Conservation (phyloP, 1,140 invertebrate genomes). For the Drosophila novamexicana region DNA sequence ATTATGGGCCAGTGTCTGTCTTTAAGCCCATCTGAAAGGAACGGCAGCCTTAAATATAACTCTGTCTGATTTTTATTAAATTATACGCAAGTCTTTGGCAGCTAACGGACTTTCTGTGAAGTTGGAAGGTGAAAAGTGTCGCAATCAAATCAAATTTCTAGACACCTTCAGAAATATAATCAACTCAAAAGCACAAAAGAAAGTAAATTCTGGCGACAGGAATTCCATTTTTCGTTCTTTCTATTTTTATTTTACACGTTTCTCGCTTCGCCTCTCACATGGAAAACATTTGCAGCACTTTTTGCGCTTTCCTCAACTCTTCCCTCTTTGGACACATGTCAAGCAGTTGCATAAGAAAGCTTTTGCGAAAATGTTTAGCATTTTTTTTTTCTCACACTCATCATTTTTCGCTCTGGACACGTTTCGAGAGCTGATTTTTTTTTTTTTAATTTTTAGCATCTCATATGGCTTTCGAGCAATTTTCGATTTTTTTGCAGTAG, state of each 20-base stretch:
- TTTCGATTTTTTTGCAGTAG: background rate
- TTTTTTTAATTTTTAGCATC: background rate
- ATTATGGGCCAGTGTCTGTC: background rate
- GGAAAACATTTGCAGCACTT: background rate
- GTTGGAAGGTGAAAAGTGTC: background rate
- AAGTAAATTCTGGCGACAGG: background rate
- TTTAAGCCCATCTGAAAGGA: background rate
- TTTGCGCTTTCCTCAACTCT: background rate
- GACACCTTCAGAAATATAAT: constrained; percentile 1
- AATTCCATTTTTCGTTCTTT: background rate
- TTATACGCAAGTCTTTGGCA: background rate
- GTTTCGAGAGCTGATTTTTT: background rate
- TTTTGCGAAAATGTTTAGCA: background rate
- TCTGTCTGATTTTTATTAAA: background rate
- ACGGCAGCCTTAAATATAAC: background rate
- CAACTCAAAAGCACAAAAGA: constrained; percentile 7
- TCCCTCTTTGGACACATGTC: constrained; percentile 4
- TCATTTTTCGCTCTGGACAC: background rate
- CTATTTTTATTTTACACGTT: background rate
- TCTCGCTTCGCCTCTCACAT: background rate
- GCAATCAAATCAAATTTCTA: constrained; percentile 7
- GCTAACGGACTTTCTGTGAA: background rate
- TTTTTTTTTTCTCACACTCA: background rate
- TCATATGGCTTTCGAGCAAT: background rate
- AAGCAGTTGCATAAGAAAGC: constrained; percentile 10